Percentiles rank a stretch among this genome's conserved stretches.
phyloP scores from a whole-genome alignment of 1,140 invertebrate genomes.

The Paracyclopina nana region DNA sequence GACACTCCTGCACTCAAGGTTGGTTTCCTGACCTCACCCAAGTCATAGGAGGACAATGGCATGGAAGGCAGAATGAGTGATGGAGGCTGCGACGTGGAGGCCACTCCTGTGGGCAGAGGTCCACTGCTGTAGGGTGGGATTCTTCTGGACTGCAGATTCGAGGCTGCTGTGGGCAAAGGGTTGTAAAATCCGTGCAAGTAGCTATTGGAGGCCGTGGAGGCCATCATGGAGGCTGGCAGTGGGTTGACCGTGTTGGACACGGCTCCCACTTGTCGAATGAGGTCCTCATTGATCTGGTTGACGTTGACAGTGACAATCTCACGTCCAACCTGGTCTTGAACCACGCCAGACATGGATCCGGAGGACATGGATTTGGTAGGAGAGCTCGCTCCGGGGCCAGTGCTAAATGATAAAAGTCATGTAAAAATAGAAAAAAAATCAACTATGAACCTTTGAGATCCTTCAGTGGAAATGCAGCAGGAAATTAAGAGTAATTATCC shows the following conservation, averaged over 20 bases:
- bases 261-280: background rate
- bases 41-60: background rate
- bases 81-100: background rate
- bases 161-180: background rate
- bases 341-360: background rate
- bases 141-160: too few relatives aligned
- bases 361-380: conserved; percentile 6
- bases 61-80: background rate
- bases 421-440: too few relatives aligned
- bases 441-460: too few relatives aligned
- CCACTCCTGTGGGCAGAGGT: background rate
- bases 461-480: too few relatives aligned
- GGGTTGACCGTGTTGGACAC: background rate
- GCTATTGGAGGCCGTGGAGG: too few relatives aligned
- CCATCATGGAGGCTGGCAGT: background rate
- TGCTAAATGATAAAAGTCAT: background rate
- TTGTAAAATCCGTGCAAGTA: background rate
- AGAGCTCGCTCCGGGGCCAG: background rate
- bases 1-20: too few relatives aligned
- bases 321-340: background rate
- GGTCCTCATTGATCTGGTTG: background rate
- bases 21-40: too few relatives aligned
- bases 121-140: background rate
- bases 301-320: conserved; percentile 1
- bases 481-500: too few relatives aligned